These are phyloP conservation scores for Zygaena filipendulae DNA, from an alignment of 2,888 invertebrate genomes.

Conservation along the genomic window DNA sequence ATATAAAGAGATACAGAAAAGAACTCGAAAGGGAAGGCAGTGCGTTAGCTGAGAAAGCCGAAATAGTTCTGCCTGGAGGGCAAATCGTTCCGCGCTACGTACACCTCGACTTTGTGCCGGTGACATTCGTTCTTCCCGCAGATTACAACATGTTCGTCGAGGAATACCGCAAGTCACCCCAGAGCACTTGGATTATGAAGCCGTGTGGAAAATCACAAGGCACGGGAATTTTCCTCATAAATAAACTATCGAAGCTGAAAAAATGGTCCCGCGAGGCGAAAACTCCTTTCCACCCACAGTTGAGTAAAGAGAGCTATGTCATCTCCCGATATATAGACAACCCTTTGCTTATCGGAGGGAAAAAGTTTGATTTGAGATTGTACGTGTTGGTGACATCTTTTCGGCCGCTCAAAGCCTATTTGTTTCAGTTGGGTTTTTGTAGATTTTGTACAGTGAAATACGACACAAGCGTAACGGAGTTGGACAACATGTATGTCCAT, in stretches of 20 bases:
- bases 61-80: slow-evolving; percentile 58
- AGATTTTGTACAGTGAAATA: slow-evolving; percentile 97
- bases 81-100: slow-evolving; percentile 75
- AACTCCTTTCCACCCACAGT: slow-evolving; percentile 85
- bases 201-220: slow-evolving; percentile 94
- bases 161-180: slow-evolving; percentile 91
- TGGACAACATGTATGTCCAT: slow-evolving; percentile 96
- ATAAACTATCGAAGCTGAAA: slow-evolving; percentile 91
- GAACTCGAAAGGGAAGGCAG: slow-evolving; percentile 91
- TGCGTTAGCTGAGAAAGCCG: slow-evolving; percentile 78
- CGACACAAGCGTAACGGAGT: slow-evolving; percentile 86
- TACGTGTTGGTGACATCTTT: slow-evolving; percentile 95
- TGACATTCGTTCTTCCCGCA: slow-evolving; percentile 93
- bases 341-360: slow-evolving; percentile 94
- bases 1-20: slow-evolving; percentile 91
- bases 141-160: slow-evolving; percentile 97
- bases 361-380: slow-evolving; percentile 93
- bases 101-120: slow-evolving; percentile 89
- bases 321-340: slow-evolving; percentile 97
- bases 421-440: slow-evolving; percentile 94
- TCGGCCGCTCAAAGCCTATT: slow-evolving; percentile 91
- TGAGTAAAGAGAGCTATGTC: slow-evolving; percentile 91
- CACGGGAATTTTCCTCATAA: slow-evolving; percentile 92
- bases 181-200: slow-evolving; percentile 96
- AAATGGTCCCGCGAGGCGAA: slow-evolving; percentile 89